Base-by-base conservation (phyloP, 2,888 invertebrate species). In the Patella pellucida region DNA sequence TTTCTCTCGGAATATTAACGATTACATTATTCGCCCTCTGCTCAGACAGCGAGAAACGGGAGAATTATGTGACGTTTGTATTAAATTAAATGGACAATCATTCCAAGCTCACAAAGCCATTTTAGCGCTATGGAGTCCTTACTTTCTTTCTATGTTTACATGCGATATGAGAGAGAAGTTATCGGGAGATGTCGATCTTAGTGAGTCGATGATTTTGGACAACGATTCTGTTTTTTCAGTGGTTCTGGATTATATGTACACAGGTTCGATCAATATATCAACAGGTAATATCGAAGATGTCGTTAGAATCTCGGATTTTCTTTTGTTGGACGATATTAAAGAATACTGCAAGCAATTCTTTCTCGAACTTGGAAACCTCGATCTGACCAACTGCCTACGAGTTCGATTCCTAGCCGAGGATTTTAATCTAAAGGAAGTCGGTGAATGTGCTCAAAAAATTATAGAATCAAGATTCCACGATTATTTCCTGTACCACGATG, bases 61-160 rank as follows among this genome's bases (percentile, higher is more conserved):
- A 5, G 87, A 89, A 77, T 81, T 89, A 16, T 89, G 89, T 81
- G 89, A 89, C 73, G 84, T 89, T 68, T 81, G 81, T 16, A 74
- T 89, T 15, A 82, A 80, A 52, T 72, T 89, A 31, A 87, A 88
- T 77, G 88, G 86, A 7, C 78, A 84, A 16, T 78, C 76, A 27
- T 87, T 83, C 76, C 78, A 80, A 78, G 88, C 87, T 0, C 89
- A 89, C 76, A 83, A 85, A 67, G 87, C 89, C 11, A 86, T 89
- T 52, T 79, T 89, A 68, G 87, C 88, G 5, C 79, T 88, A 68
- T 87, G 87, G 85, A 89, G 89, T 75, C 89, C 89, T 3, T 89
- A 89, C 77, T 89, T 89, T 78, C 81, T 86, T 27, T 89, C 89
- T 9, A 89, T 89, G 89, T 89, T 89, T 77, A 89, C 88, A 0